Conservation (phyloP, 2,113 vertebrate species). For the Ursus arctos region DNA sequence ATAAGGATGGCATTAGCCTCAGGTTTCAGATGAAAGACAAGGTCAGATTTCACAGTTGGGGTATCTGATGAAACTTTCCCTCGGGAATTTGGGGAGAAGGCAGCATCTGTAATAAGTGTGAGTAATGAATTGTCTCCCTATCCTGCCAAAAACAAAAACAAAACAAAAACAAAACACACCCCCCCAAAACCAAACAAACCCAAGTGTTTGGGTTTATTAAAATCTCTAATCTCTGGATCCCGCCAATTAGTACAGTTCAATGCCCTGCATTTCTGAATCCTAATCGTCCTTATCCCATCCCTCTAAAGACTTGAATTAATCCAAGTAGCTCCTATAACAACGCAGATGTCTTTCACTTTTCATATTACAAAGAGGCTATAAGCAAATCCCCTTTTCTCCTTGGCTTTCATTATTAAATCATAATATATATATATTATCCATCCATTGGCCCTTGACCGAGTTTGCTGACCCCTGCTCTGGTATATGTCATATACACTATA, state of each 20-base stretch:
- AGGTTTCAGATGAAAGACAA: constrained; percentile 61
- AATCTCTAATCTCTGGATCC: background rate
- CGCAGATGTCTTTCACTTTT: background rate
- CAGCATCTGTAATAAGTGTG: constrained; percentile 23
- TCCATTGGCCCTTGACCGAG: background rate
- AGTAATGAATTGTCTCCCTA: constrained; percentile 8
- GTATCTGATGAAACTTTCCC: constrained; percentile 56
- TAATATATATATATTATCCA: background rate
- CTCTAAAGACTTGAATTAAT: background rate
- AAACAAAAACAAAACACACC: background rate
- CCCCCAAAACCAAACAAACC: background rate
- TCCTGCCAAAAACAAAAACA: background rate
- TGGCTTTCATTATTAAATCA: constrained; percentile 24
- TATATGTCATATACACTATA: background rate
- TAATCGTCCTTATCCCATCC: background rate
- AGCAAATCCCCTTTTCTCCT: constrained; percentile 44
- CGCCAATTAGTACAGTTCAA: background rate
- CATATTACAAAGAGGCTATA: background rate
- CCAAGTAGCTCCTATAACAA: background rate
- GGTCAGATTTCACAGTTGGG: constrained; percentile 49
- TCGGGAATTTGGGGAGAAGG: background rate
- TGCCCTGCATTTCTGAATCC: background rate
- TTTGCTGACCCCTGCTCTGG: too few species aligned
- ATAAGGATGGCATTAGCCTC: background rate
- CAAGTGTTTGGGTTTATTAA: background rate